phyloP scores from a whole-genome alignment of 2,113 vertebrate genomes.

The Oryzias curvinotus region DNA sequence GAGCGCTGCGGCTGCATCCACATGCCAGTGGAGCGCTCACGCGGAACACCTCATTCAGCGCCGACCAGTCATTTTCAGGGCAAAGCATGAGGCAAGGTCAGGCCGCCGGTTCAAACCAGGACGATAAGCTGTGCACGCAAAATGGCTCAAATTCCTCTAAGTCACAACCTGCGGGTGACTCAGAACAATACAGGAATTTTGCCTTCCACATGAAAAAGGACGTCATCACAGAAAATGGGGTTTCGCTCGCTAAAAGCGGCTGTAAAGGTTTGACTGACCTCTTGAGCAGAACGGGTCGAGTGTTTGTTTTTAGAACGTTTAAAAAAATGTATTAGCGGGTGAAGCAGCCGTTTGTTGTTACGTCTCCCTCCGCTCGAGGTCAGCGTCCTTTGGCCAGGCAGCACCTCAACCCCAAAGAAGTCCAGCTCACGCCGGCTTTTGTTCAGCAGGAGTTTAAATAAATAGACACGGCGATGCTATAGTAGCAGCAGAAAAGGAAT shows the following conservation, averaged over 20 bases:
- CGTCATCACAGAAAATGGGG: conserved; percentile 33
- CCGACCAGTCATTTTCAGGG: conserved; percentile 9
- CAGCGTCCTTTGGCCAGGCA: conserved; percentile 10
- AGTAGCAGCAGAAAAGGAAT: background rate
- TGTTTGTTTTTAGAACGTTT: background rate
- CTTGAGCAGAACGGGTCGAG: too few relatives aligned
- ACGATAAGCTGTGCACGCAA: conserved; percentile 21
- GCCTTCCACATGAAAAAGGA: conserved; percentile 32
- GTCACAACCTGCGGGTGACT: conserved; percentile 10
- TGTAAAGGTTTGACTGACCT: background rate
- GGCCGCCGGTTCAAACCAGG: conserved; percentile 16
- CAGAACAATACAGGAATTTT: conserved; percentile 43
- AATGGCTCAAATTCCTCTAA: conserved; percentile 30
- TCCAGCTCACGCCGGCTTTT: background rate
- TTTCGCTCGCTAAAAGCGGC: conserved; percentile 31
- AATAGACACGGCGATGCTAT: background rate
- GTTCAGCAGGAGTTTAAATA: too few relatives aligned
- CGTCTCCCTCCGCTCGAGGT: conserved; percentile 22
- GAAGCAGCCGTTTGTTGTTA: background rate
- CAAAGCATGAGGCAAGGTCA: conserved; percentile 6
- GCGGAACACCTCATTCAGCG: conserved; percentile 17
- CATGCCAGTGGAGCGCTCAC: conserved; percentile 1
- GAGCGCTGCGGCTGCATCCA: background rate
- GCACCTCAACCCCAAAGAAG: conserved; percentile 18
- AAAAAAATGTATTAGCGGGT: background rate